Base-by-base conservation (phyloP, 2,113 vertebrate species). In the Lates calcarifer region DNA sequence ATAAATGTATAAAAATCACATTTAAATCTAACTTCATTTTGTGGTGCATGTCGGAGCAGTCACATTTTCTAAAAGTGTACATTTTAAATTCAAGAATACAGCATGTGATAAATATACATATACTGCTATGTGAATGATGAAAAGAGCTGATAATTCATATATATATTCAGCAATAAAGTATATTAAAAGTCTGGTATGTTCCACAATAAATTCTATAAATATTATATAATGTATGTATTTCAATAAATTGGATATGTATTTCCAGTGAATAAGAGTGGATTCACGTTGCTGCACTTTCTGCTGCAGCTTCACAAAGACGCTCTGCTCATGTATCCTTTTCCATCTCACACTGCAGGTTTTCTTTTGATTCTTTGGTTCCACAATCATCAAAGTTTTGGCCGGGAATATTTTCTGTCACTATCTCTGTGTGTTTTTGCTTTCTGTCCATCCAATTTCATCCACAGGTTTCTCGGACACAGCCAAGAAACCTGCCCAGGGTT, bases 401-500 rank as follows among this genome's bases (percentile, higher is more conserved):
- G 7, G 43, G 43, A 43, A 2, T n/a, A n/a, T n/a, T 49, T 2
- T 51, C 6, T 1, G 17, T 15, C 8, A 24, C 14, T 57, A 17
- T 33, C 24, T 1, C 17, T 9, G 29, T 13, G 1, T 1, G 2
- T 2, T 45, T 26, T 1, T 9, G 9, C 6, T 18, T 53, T 41
- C n/a, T 60, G 51, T 73, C 31, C 29, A 3, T 73, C n/a, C n/a
- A 18, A 49, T 49, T 60, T 14, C 33, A 31, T 31, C 41, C 55
- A 14, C 3, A 6, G 15, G 14, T 70, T 33, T 51, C 12, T 57
- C 5, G 5, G 20, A 1, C 10, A 1, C 22, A 56, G 18, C 53
- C 37, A 7, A n/a, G n/a, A n/a, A n/a, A n/a, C n/a, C n/a, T n/a
- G n/a, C 84, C 85, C 74, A 43, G 82, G 29, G 57, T 31, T 74